These are phyloP conservation scores for Tarsius wallacei DNA, from an alignment of 2,797 vertebrate genomes.

Conservation along the genomic window DNA sequence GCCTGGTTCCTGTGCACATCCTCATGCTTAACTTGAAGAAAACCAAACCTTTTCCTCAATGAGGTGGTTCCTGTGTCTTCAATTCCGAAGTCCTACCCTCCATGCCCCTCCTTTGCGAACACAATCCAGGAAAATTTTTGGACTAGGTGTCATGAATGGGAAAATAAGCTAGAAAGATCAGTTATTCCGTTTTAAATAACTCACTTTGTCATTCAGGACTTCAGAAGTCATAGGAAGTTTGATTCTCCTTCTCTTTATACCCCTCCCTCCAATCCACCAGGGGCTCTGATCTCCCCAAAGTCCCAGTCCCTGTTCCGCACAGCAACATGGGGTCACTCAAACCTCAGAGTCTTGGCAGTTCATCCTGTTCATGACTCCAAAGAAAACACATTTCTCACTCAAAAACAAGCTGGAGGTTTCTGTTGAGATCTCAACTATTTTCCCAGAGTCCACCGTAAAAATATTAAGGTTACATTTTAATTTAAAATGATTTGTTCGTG, in stretches of 20 bases:
- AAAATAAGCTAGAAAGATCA: neutral
- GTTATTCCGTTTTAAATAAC: slow-evolving; percentile 11
- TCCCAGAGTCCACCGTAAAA: slow-evolving; percentile 67
- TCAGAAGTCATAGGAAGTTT: neutral
- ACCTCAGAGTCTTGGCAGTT: slow-evolving; percentile 16
- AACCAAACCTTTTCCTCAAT: neutral
- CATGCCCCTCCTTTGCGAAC: neutral
- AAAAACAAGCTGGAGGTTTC: slow-evolving; percentile 75
- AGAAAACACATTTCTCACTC: slow-evolving; percentile 71
- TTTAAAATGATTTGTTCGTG: slow-evolving; percentile 55
- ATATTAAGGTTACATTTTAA: slow-evolving; percentile 23
- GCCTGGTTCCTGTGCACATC: neutral
- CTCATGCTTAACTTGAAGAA: neutral
- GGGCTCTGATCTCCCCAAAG: neutral
- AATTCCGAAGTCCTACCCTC: neutral
- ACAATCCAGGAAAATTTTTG: neutral
- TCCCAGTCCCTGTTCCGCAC: neutral
- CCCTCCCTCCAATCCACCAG: no score
- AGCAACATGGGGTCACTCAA: neutral
- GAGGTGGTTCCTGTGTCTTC: neutral
- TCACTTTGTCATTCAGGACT: neutral
- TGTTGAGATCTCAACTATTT: slow-evolving; percentile 66
- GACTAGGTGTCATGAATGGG: neutral
- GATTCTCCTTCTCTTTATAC: neutral
- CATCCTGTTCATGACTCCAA: slow-evolving; percentile 66